Percentiles rank a stretch among this genome's conserved stretches.
phyloP scores from a whole-genome alignment of 2,888 invertebrate genomes.

The Melinaea menophilus region DNA sequence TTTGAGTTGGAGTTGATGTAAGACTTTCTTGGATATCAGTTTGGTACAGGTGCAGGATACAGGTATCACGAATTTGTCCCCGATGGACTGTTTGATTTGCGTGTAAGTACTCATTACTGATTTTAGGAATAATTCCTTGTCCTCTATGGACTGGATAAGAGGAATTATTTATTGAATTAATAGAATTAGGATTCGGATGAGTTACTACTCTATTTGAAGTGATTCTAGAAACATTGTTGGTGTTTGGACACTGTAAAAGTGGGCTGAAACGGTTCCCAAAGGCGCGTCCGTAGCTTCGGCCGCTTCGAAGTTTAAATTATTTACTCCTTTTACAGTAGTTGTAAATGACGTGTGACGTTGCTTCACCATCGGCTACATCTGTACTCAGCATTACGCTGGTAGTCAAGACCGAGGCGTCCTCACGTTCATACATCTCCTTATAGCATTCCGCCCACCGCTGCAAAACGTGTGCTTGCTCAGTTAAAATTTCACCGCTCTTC shows the following conservation, averaged over 20 bases:
- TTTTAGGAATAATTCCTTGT: too few species aligned
- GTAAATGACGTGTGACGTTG: too few species aligned
- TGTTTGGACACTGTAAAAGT: slow-evolving; percentile 10
- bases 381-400: too few species aligned
- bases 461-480: too few species aligned
- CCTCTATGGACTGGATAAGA: slow-evolving; percentile 17
- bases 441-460: too few species aligned
- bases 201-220: not conserved
- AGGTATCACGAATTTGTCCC: slow-evolving; percentile 8
- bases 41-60: not conserved
- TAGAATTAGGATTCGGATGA: not conserved
- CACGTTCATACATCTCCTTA: too few species aligned
- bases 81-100: not conserved
- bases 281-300: slow-evolving; percentile 25
- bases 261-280: slow-evolving; percentile 23
- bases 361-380: too few species aligned
- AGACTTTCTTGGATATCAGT: not conserved
- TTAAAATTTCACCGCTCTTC: too few species aligned
- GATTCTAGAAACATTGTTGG: slow-evolving; percentile 5
- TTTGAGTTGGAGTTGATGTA: slow-evolving; percentile 1
- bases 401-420: too few species aligned
- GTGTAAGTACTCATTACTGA: too few species aligned
- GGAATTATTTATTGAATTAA: not conserved
- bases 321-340: slow-evolving; percentile 3
- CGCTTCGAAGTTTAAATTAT: slow-evolving; percentile 28